Base-by-base conservation (phyloP, 2,888 invertebrate species). In the Autographa pulchrina region DNA sequence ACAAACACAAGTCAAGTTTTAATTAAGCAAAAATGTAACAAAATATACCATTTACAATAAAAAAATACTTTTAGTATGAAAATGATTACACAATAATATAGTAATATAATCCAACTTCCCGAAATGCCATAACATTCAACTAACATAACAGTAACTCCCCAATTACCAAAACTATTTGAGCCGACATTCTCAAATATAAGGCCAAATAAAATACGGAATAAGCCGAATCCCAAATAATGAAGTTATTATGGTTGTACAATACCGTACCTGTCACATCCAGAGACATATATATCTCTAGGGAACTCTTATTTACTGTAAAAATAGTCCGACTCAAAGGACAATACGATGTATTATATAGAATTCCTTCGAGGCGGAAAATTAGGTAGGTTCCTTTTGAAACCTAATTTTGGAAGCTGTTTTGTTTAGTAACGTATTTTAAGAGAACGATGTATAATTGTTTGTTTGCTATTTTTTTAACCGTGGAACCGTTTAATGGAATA, bases 161-260 rank as follows among this genome's bases (percentile, higher is more conserved):
- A 56, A 56, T 56, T 56, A 56, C 54, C 54, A 18, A 41, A 54
- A 72, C 63, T 64, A 68, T 76, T 75, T 72, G 65, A 68, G 59
- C 54, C 32, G 13, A 25, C 54, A 56, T 56, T 25, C 54, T 41
- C 18, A 65, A 75, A 65, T 68, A 58, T 16, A 54, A 31, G 58
- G 56, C 16, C 38, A 25, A 76, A 76, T 68, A 79, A 75, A 75
- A 68, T 59, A 16, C 16, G 16, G 68, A 72, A 76, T 78, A 76
- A 76, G 65, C 65, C 65, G 62, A 63, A 80, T 66, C 76, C 68
- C 43, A 68, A 76, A 72, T 68, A 80, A 78, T 54, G 65, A 66
- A 68, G 72, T 63, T 72, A 80, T 78, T 80, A 78, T 78, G 72
- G 63, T 48, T 16, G 68, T n/a, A 78, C 80, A 78, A 80, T 80